Conservation (phyloP, 1,140 invertebrate genomes). For the Temnothorax longispinosus region DNA sequence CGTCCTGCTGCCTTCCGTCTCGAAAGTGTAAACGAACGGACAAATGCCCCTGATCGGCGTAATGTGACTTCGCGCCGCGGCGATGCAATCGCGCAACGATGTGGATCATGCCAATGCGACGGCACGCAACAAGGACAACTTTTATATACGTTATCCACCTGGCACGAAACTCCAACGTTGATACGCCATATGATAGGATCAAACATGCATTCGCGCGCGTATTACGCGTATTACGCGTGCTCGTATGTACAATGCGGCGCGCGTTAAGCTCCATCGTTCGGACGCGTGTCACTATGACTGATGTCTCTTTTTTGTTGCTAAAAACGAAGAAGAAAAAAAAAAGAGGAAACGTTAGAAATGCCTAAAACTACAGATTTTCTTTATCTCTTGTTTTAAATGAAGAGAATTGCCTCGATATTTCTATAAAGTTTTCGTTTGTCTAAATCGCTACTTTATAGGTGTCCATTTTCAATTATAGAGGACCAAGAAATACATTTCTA, state of each 20-base stretch:
- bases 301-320: constrained; percentile 67
- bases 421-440: neutral
- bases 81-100: constrained; percentile 67
- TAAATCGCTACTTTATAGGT: neutral
- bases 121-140: constrained; percentile 11
- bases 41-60: constrained; percentile 51
- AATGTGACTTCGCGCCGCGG: constrained; percentile 35
- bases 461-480: neutral
- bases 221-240: constrained; percentile 67
- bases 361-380: neutral
- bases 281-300: constrained; percentile 69
- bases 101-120: constrained; percentile 50
- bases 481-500: constrained; percentile 1
- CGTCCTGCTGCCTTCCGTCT: neutral
- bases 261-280: constrained; percentile 57
- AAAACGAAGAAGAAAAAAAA: constrained; percentile 51
- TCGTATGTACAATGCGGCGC: constrained; percentile 56
- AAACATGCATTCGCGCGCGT: constrained; percentile 67
- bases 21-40: constrained; percentile 44
- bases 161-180: constrained; percentile 63
- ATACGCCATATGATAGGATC: constrained; percentile 73
- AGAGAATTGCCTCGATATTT: neutral
- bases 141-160: constrained; percentile 13
- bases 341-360: constrained; percentile 49
- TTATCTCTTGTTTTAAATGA: neutral